These are phyloP conservation scores for Bradysia coprophila DNA, from an alignment of 1,140 invertebrate species.

Conservation along the genomic window DNA sequence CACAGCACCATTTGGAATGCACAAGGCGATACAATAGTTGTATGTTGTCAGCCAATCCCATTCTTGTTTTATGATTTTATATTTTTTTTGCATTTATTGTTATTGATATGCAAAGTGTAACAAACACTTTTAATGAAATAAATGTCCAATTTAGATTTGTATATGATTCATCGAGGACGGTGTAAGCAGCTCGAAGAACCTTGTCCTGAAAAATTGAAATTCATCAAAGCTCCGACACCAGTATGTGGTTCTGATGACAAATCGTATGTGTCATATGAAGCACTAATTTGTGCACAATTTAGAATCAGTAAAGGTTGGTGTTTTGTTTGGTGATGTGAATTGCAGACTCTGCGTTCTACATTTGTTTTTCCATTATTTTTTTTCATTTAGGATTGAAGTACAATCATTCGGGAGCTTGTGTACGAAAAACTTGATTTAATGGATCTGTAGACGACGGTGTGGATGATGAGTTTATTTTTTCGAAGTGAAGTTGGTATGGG, in stretches of 20 bases:
- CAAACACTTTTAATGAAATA: not conserved
- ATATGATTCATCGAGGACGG: not conserved
- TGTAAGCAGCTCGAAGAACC: not conserved
- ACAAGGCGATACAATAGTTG: not conserved
- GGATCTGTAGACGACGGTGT: too few species aligned
- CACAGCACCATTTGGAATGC: not conserved
- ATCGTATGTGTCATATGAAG: not conserved
- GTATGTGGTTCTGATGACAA: not conserved
- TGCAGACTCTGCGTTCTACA: too few species aligned
- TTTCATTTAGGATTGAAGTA: not conserved
- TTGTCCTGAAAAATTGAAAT: constrained; percentile 1
- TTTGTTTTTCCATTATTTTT: not conserved
- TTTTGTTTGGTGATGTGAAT: too few species aligned
- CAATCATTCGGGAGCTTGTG: not conserved
- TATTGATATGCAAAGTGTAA: not conserved
- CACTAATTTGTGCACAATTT: not conserved
- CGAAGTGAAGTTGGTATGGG: too few species aligned
- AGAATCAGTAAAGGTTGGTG: not conserved
- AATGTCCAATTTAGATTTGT: not conserved
- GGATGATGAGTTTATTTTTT: too few species aligned
- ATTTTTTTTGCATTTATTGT: not conserved
- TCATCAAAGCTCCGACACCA: not conserved
- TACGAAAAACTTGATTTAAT: not conserved
- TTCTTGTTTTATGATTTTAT: not conserved
- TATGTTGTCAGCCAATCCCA: not conserved